Conservation (phyloP, 2,113 vertebrate species). For the Bucco capensis region DNA sequence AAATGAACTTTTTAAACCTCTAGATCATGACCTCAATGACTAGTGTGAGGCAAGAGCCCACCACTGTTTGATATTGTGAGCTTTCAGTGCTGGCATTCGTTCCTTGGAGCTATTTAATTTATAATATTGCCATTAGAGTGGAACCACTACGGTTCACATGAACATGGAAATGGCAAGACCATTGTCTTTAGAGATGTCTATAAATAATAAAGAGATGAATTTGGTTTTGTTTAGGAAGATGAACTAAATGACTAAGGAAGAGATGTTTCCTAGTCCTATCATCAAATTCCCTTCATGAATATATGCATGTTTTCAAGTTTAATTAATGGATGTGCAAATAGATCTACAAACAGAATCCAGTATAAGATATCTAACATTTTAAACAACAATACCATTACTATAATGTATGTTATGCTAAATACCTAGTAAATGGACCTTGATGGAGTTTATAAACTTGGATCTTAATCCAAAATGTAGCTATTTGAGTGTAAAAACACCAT, state of each 20-base stretch:
- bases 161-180: neutral
- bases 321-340: neutral
- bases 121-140: neutral
- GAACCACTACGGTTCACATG: neutral
- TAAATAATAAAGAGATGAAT: neutral
- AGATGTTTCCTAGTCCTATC: neutral
- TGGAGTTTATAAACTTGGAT: neutral
- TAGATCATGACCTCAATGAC: neutral
- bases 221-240: neutral
- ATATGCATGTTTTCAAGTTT: neutral
- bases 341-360: neutral
- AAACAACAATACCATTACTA: neutral
- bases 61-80: neutral
- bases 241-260: neutral
- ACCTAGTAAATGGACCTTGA: neutral
- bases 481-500: neutral
- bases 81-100: neutral
- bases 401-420: neutral
- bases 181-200: neutral
- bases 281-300: neutral
- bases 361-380: neutral
- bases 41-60: neutral
- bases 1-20: neutral
- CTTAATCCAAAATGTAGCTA: neutral
- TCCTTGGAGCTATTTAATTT: neutral